Evolutionary conservation across 2,888 invertebrate species (phyloP), one percentile per base, ranked within the genome.

Genomic region (Chironomus riparius): DNA sequence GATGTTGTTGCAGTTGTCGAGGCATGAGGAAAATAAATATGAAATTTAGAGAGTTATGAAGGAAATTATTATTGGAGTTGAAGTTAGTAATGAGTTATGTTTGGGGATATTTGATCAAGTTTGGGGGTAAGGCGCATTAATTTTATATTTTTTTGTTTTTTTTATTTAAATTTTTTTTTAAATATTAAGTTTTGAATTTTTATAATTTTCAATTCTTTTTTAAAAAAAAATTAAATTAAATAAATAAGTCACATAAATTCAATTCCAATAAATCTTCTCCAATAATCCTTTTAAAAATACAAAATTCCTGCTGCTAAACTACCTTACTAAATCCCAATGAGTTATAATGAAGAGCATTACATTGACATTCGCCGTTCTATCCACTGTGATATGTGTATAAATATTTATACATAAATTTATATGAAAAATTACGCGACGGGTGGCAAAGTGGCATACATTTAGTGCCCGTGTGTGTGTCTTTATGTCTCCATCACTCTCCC

Each of bases 371-470:
- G 3, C 7, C 18, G 6, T 15, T 15, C 56, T 56, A 56, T 56
- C 56, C 38, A 38, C 56, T 7, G 56, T 6, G 4, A 56, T n/a
- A 18, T 15, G 56, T 56, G 5, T 56, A 56, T 22, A 22, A 38
- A 38, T 38, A 38, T 38, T 21, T 62, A 22, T 7, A 62, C 18
- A 18, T 65, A 21, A 13, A 21, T 65, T 65, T 24, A 21, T 21
- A 65, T 71, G 71, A 71, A 71, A 56, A 71, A 71, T 71, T 18
- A 21, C 71, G 4, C 71, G 56, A 56, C 71, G 71, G 71, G 71
- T 61, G 71, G 71, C 56, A 50, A 48, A 70, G 13, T 71, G 62
- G 22, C 21, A 62, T 18, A 18, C 18, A 18, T 56, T 15, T 56
- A 15, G 7, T 7, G n/a, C 7, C 56, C 18, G 7, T 56, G 56